phyloP scores from a whole-genome alignment of 2,113 vertebrate genomes.

The Odobenus rosmarus region DNA sequence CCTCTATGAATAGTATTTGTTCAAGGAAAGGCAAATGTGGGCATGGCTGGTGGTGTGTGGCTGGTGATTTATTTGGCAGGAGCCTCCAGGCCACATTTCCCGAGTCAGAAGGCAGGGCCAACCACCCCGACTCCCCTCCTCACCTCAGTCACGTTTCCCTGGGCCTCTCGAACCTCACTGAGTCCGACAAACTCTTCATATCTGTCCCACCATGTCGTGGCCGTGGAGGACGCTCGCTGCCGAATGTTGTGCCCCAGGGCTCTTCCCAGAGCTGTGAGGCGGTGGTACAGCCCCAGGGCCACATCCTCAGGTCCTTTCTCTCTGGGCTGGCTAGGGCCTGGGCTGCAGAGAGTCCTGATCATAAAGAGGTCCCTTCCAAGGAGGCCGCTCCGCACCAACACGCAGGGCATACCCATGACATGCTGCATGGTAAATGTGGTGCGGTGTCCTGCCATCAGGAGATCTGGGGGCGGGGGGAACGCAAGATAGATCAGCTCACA shows the following conservation, averaged over 20 bases:
- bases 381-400: conserved; percentile 69
- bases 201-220: conserved; percentile 92
- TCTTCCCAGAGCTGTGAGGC: conserved; percentile 85
- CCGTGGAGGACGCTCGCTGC: conserved; percentile 80
- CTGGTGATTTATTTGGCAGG: neutral
- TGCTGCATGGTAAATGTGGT: conserved; percentile 80
- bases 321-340: conserved; percentile 77
- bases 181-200: conserved; percentile 98
- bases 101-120: neutral
- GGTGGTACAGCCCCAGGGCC: conserved; percentile 77
- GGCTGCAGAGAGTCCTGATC: conserved; percentile 84
- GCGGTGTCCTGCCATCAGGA: conserved; percentile 85
- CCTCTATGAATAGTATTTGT: neutral
- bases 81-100: neutral
- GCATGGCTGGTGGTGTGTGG: neutral
- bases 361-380: conserved; percentile 68
- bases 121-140: conserved; percentile 34
- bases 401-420: conserved; percentile 78
- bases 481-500: conserved; percentile 33
- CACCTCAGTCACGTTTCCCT: conserved; percentile 95
- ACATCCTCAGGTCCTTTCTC: conserved; percentile 78
- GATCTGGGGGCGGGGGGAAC: conserved; percentile 56
- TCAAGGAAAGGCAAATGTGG: neutral
- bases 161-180: conserved; percentile 93
- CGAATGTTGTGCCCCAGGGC: conserved; percentile 86